Percentiles rank a stretch among this genome's conserved stretches.
These are phyloP conservation scores for Mesembrinibis cayennensis DNA, from an alignment of 2,113 vertebrate species.

Conservation along the genomic window DNA sequence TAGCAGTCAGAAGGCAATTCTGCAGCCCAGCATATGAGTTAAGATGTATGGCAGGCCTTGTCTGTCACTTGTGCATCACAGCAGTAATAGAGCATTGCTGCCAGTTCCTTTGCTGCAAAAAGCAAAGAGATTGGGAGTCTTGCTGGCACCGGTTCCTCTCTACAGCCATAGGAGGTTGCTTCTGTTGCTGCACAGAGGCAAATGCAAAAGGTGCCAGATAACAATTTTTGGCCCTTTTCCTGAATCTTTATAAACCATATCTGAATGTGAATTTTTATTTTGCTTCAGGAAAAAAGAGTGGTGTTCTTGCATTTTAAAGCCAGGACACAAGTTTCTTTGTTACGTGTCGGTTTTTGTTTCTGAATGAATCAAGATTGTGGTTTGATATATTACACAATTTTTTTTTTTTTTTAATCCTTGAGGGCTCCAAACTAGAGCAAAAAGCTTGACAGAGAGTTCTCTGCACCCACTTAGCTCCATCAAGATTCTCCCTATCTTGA, in stretches of 20 bases:
- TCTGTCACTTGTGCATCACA: not conserved
- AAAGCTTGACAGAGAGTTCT: not conserved
- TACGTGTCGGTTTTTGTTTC: not conserved
- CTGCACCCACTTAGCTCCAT: not conserved
- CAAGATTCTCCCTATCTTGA: not conserved
- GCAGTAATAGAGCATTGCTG: not conserved
- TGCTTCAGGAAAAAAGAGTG: not conserved
- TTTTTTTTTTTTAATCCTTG: not conserved
- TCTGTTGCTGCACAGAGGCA: not conserved
- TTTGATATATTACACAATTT: not conserved
- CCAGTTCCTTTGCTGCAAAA: slow-evolving; percentile 9
- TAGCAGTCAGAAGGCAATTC: not conserved
- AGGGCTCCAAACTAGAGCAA: not conserved
- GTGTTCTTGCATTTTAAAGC: not conserved
- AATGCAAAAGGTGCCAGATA: not conserved
- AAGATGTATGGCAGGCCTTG: not conserved
- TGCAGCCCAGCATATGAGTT: not conserved
- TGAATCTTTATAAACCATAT: not conserved
- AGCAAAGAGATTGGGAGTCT: not conserved
- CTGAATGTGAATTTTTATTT: not conserved
- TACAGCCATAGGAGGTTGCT: not conserved
- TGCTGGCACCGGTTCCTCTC: not conserved
- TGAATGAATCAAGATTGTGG: not conserved
- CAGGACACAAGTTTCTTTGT: not conserved
- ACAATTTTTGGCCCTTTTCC: not conserved